Base-by-base conservation (phyloP, 2,113 vertebrate species). In the Thunnus maccoyii region DNA sequence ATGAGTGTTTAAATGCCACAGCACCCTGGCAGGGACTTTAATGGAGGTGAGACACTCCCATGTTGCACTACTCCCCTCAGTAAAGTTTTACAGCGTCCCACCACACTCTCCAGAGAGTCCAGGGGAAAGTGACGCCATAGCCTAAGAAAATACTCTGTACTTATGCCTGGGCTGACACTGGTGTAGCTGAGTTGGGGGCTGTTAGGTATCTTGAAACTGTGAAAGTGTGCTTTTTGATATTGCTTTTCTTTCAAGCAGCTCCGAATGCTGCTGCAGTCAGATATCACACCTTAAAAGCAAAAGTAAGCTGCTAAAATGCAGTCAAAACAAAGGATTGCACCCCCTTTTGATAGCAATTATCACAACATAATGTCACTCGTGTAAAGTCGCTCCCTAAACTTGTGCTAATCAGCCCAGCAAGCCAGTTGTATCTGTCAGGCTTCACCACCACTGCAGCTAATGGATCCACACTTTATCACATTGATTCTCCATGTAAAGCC, bases 51-150 rank as follows among this genome's bases (percentile, higher is more conserved):
- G 91, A 88, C 90, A 91, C 87, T 91, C 91, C 91, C 89, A 93
- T 90, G 90, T 94, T 88, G 89, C 88, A 83, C 91, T 89, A 89
- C 88, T 83, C 84, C 83, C 88, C 88, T 93, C 90, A 88, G 85
- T 93, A 93, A 94, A 94, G 83, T 94, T 94, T 95, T 93, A 94
- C 90, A 90, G 91, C 62, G 77, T 90, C 90, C 93, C 85, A 92
- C 90, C 91, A 86, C 91, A 84, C 84, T 92, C 88, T 90, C 83
- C 81, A 81, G 73, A 91, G 91, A 90, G 88, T 89, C 83, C 50
- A 86, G 89, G 83, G 91, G 84, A 93, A 87, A 93, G 88, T 93
- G 93, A 94, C 86, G 86, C 84, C 89, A 94, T 84, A 48, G 72
- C 81, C 80, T 84, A 79, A 74, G 84, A 94, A 94, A 93, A 88